These are phyloP conservation scores for Torymus tubicola DNA, from an alignment of 2,888 invertebrate genomes.

Conservation along the genomic window DNA sequence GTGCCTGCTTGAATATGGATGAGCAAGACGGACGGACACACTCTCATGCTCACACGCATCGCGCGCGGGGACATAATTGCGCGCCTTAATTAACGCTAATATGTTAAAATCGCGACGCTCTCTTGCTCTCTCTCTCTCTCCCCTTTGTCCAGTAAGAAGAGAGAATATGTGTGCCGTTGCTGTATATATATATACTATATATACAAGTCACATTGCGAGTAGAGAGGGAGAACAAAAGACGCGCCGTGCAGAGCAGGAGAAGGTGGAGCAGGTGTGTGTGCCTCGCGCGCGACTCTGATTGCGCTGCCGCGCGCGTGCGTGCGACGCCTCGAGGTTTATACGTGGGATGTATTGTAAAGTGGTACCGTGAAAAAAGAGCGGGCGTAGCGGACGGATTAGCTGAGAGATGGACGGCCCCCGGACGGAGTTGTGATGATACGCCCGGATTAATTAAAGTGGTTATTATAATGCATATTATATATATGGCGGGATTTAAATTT, in stretches of 20 bases:
- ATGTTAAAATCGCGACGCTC: slow-evolving; percentile 74
- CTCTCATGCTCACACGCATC: slow-evolving; percentile 71
- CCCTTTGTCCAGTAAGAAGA: slow-evolving; percentile 4
- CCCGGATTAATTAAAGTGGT: no score
- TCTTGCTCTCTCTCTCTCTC: not conserved
- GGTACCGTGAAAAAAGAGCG: not conserved
- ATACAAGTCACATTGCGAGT: not conserved
- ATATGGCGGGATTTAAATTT: no score
- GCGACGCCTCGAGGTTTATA: not conserved
- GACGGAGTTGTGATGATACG: no score
- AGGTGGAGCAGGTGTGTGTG: slow-evolving; percentile 42
- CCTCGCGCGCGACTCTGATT: slow-evolving; percentile 42
- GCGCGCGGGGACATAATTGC: slow-evolving; percentile 74
- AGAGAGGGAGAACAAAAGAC: slow-evolving; percentile 42
- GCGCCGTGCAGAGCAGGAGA: not conserved
- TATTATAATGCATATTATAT: no score
- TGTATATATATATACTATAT: no score
- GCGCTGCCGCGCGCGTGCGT: slow-evolving; percentile 4
- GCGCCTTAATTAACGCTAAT: slow-evolving; percentile 77
- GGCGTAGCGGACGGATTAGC: not conserved
- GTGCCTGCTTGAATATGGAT: slow-evolving; percentile 74
- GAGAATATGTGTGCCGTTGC: no score
- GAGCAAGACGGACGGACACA: slow-evolving; percentile 69
- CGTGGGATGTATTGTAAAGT: not conserved
- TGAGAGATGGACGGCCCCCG: no score